Base-by-base conservation (phyloP, 1,140 invertebrate genomes). In the Scaptomyza pallida region DNA sequence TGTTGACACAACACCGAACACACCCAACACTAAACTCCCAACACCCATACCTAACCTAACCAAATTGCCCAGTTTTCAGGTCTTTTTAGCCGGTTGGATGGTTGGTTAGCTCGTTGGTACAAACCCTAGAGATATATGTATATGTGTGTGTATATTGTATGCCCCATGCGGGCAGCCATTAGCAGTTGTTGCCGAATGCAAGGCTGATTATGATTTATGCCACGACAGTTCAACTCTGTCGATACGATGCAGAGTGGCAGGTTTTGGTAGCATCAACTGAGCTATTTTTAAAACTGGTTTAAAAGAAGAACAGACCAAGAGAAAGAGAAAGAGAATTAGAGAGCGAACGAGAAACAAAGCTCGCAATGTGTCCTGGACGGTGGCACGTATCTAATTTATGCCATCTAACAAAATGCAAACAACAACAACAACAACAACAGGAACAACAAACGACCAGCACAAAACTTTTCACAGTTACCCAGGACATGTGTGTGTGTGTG, bases 321-420 rank as follows among this genome's bases (percentile, higher is more conserved):
- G 23, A 26, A 6, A 26, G 5, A 26, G 23, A 2, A 5, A 23
- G 21, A 21, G 23, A 26, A 21, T 2, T 4, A 2, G 23, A 26
- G 5, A 26, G 2, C 6, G 5, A 26, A 5, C 19, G n/a, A 12
- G 19, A 44, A 5, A 44, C 40, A 56, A 54, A 16, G 62, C 50
- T 51, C 30, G 41, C 54, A 75, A 57, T 71, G 57, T 65, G 50
- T 48, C 41, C 48, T 65, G 50, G 61, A 65, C 54, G 75, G 44
- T 60, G 76, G 81, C 81, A 86, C 81, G 81, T 86, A 86, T 86
- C 81, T 86, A 88, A 86, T 86, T 86, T 86, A 88, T 86, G 81
- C 81, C 65, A 86, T 86, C 81, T 86, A 77, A 82, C 78, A 82
- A 83, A 82, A 82, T 78, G 76, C 78, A 78, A 82, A 82, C 78